Evolutionary conservation across 2,797 vertebrate genomes (phyloP).

Genomic region (Mareca penelope): DNA sequence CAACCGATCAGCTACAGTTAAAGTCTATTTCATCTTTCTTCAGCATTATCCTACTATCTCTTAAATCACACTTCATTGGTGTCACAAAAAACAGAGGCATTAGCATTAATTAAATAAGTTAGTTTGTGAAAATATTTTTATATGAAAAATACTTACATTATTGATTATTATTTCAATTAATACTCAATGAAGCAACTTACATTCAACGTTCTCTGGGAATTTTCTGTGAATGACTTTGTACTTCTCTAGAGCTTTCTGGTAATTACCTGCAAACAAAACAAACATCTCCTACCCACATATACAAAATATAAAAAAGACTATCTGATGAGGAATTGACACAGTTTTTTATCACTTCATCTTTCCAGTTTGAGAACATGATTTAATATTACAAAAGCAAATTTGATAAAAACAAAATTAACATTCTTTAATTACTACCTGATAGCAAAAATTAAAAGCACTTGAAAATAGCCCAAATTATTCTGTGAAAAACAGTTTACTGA

Average conservation of each 20-base stretch:
- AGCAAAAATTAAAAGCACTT: not conserved
- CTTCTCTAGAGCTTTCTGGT: constrained; percentile 93
- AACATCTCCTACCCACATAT: not conserved
- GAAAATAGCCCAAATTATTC: not conserved
- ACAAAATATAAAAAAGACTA: not conserved
- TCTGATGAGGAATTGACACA: not conserved
- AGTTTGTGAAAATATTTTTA: not conserved
- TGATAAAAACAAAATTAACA: not conserved
- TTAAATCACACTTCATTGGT: not conserved
- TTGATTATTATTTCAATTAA: not conserved
- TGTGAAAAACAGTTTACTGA: not conserved
- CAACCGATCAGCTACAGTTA: not conserved
- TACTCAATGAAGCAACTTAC: constrained; percentile 76
- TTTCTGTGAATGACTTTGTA: constrained; percentile 94
- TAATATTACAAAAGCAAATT: not conserved
- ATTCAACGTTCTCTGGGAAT: constrained; percentile 96
- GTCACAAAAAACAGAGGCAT: not conserved
- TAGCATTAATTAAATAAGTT: not conserved
- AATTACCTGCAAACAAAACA: constrained; percentile 88
- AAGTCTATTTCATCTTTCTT: not conserved
- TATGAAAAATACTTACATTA: not conserved
- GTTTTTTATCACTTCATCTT: not conserved
- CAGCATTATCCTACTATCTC: not conserved
- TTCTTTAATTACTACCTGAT: not conserved
- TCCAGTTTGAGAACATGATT: not conserved